Evolutionary conservation across 2,888 invertebrate genomes (phyloP).

Genomic region (Macaria liturata): DNA sequence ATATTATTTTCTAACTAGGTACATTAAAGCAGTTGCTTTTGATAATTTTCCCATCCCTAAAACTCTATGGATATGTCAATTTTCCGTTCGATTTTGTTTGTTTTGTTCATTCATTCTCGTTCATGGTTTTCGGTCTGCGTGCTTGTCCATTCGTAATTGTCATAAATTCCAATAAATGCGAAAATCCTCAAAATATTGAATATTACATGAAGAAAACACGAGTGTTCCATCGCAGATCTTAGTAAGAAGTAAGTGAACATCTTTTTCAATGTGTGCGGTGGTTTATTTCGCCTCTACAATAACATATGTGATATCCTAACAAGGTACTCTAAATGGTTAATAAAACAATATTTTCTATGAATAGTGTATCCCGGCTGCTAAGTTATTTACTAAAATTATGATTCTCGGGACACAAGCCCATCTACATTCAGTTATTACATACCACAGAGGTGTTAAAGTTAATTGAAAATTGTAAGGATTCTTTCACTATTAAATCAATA

Average conservation of each 20-base stretch:
- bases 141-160: constrained; percentile 26
- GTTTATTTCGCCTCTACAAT: neutral
- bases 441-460: constrained; percentile 1
- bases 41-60: neutral
- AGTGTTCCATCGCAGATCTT: neutral
- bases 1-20: no score
- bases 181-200: constrained; percentile 27
- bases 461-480: constrained; percentile 30
- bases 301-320: neutral
- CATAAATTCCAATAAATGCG: constrained; percentile 25
- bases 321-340: constrained; percentile 10
- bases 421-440: neutral
- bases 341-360: constrained; percentile 3
- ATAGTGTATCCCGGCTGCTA: neutral
- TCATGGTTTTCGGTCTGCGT: constrained; percentile 23
- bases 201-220: constrained; percentile 12
- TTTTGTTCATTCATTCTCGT: constrained; percentile 19
- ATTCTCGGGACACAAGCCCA: neutral
- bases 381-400: neutral
- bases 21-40: no score
- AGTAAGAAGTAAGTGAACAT: constrained; percentile 15
- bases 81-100: neutral
- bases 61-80: neutral
- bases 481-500: constrained; percentile 19
- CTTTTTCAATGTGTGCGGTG: neutral